Evolutionary conservation across 2,888 invertebrate species (phyloP), one percentile per base, ranked within the genome.

Genomic region (Pyralis farinalis): DNA sequence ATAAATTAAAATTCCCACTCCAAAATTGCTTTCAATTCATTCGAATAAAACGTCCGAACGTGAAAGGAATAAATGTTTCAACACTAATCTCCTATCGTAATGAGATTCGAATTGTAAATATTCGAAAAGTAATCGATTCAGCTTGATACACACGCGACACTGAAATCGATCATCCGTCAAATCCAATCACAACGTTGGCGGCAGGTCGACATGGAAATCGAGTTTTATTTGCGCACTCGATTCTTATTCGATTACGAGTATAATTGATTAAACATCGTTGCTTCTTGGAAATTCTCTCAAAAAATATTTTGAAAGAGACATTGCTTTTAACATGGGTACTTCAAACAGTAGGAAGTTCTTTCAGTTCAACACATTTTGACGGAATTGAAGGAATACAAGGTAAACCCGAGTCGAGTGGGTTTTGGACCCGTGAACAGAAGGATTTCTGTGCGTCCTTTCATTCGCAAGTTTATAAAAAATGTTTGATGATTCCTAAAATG

Each of bases 181-280:
- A 45, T 45, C 41, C 45, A 48, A 48, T 48, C 37, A 37, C 22
- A 37, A 37, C 30, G 37, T 30, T 37, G 37, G 30, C 37, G 30
- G 29, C 37, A 30, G 30, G 30, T 37, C 34, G 22, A 12, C 34
- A 12, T 21, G 21, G 37, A 25, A 25, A 25, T 25, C 7, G 25
- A 25, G 25, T 25, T 36, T 28, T 29, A 29, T 36, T 29, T 20
- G 31, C 10, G 37, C 30, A 37, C 30, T 37, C 31, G 37, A 37
- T 31, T 30, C 21, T 30, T 30, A 21, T 37, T 21, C 31, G 37
- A 37, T 37, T 37, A 37, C 29, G 20, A 21, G 8, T 20, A 12
- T 37, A 30, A 37, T 37, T 30, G 37, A 37, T 30, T 37, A 21
- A 31, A 11, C 30, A 11, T 12, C 11, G 36, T 8, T 29, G 16